Conservation (phyloP, 2,888 invertebrate genomes). For the Urechis unicinctus region DNA sequence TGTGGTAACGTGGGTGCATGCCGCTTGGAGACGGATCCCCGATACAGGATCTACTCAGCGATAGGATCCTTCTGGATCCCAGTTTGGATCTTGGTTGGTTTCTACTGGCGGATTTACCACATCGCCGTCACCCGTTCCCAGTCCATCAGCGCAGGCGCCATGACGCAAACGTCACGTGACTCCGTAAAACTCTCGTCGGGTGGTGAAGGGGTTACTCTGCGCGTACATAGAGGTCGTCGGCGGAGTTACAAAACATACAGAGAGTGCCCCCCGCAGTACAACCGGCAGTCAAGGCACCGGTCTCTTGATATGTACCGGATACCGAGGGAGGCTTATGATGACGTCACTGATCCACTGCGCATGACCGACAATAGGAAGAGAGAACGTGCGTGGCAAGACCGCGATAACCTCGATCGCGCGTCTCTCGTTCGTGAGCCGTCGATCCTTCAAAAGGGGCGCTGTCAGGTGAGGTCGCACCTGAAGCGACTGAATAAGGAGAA, state of each 20-base stretch:
- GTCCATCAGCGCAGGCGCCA: slow-evolving; percentile 37
- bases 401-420: no score
- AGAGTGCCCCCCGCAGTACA: no score
- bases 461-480: slow-evolving; percentile 74
- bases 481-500: slow-evolving; percentile 83
- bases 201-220: slow-evolving; percentile 61
- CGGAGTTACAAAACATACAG: not conserved
- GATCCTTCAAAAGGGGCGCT: no score
- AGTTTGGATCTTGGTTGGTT: slow-evolving; percentile 95
- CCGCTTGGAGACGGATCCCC: slow-evolving; percentile 54
- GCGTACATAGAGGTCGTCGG: slow-evolving; percentile 76
- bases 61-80: slow-evolving; percentile 97
- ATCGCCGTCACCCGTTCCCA: slow-evolving; percentile 62
- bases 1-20: no score
- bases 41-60: slow-evolving; percentile 94
- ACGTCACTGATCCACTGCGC: no score
- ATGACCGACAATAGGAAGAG: no score
- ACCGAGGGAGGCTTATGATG: no score
- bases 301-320: no score
- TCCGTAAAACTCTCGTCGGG: not conserved
- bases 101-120: slow-evolving; percentile 93
- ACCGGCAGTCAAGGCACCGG: no score
- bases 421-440: no score
- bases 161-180: slow-evolving; percentile 27
- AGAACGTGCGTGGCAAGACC: no score